Conservation (phyloP, 1,140 invertebrate genomes). For the Trachymyrmex cornetzi region DNA sequence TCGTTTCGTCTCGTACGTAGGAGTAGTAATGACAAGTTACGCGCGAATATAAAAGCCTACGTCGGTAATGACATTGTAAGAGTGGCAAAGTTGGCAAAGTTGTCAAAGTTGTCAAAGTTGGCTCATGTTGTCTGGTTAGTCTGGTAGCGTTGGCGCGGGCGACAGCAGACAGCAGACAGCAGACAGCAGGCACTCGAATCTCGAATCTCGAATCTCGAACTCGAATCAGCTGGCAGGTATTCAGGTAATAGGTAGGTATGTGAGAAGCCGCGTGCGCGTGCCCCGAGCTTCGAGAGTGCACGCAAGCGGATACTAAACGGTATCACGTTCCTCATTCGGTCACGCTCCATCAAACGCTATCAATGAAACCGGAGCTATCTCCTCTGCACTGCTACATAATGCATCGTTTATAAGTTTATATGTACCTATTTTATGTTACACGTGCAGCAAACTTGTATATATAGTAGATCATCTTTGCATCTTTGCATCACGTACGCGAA, state of each 20-base stretch:
- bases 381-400: neutral
- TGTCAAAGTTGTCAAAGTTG: neutral
- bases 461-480: too few species aligned
- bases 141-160: too few species aligned
- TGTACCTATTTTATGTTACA: neutral
- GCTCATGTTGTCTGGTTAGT: neutral
- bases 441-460: neutral
- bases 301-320: conserved; percentile 21
- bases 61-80: neutral
- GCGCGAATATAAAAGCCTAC: neutral
- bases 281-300: conserved; percentile 1
- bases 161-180: neutral
- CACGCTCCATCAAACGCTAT: conserved; percentile 41
- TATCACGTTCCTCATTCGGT: conserved; percentile 39
- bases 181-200: neutral
- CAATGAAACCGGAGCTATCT: conserved; percentile 31
- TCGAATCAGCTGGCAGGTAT: too few species aligned
- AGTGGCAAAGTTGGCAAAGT: neutral
- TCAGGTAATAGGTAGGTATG: too few species aligned
- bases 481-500: neutral
- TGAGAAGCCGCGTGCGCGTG: neutral
- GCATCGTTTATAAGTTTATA: conserved; percentile 39
- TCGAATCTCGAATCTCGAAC: too few species aligned
- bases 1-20: neutral
- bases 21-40: neutral